Percentiles rank a stretch among this genome's conserved stretches.
Conservation (phyloP, 2,888 invertebrate species). For the Andrena dorsata region DNA sequence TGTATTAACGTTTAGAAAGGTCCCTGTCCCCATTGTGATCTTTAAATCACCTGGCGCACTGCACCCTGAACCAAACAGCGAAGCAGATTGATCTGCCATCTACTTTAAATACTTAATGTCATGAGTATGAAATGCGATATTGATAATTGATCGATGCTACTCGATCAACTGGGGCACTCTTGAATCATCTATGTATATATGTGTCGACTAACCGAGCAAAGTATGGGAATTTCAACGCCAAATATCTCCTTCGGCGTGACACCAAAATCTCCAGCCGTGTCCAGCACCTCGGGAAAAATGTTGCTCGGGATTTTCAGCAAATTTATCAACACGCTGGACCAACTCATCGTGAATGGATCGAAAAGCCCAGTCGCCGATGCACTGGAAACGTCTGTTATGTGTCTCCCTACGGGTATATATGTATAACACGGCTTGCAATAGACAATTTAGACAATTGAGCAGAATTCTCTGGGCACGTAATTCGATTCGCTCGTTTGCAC, state of each 20-base stretch:
- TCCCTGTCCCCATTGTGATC: constrained; percentile 96
- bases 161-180: background rate
- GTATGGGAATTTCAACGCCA: constrained; percentile 92
- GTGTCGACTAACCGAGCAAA: constrained; percentile 88
- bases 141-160: too few species aligned
- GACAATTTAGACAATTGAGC: background rate
- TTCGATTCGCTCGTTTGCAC: too few species aligned
- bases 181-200: background rate
- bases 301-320: constrained; percentile 90
- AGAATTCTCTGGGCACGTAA: background rate
- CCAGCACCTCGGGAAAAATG: constrained; percentile 93
- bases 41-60: constrained; percentile 92
- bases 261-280: constrained; percentile 92
- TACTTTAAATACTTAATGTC: constrained; percentile 76
- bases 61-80: constrained; percentile 95
- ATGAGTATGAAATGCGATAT: background rate
- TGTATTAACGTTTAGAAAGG: constrained; percentile 94
- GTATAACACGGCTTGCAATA: background rate
- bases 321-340: constrained; percentile 91
- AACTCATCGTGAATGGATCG: constrained; percentile 95
- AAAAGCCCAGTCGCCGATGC: constrained; percentile 96
- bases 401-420: constrained; percentile 81
- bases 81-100: constrained; percentile 96
- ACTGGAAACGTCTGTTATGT: constrained; percentile 95
- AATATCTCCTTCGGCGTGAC: constrained; percentile 88